These are phyloP conservation scores for Lepisosteus osseus DNA, from an alignment of 2,113 vertebrate genomes.

Conservation along the genomic window DNA sequence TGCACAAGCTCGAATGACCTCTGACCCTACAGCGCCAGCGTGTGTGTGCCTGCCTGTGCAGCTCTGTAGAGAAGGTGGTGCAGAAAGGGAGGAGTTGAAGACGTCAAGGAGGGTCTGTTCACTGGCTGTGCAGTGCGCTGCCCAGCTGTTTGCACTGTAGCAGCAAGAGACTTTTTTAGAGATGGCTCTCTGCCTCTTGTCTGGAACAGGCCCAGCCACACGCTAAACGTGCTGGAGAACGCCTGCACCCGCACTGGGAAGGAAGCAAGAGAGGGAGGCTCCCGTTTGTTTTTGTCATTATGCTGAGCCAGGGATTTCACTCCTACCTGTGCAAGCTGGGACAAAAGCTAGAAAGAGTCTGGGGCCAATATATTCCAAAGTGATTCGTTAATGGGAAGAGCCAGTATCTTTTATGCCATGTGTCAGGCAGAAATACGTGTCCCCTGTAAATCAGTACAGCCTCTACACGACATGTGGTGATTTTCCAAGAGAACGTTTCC, in stretches of 20 bases:
- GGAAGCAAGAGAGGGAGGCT: not conserved
- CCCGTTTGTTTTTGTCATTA: slow-evolving; percentile 11
- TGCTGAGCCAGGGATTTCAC: too few species aligned
- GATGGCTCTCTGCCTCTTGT: not conserved
- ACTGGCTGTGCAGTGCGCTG: not conserved
- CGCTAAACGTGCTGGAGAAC: not conserved
- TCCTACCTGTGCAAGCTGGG: not conserved
- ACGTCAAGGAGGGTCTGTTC: not conserved
- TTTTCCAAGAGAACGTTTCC: too few species aligned
- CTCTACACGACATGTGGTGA: too few species aligned
- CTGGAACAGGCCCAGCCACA: not conserved
- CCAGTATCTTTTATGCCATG: too few species aligned
- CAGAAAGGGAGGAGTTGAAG: not conserved
- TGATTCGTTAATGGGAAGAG: too few species aligned
- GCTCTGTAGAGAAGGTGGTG: not conserved
- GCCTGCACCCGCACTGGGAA: not conserved
- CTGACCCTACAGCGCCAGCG: not conserved
- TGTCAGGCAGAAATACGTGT: too few species aligned
- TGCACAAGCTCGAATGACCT: not conserved
- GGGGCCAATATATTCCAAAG: too few species aligned
- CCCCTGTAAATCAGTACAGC: too few species aligned
- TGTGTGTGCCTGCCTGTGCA: not conserved
- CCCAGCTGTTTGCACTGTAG: not conserved
- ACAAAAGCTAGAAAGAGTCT: not conserved
- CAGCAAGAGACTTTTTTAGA: not conserved